Percentiles rank a stretch among this genome's conserved stretches.
These are phyloP conservation scores for Pelmatolapia mariae DNA, from an alignment of 2,113 vertebrate genomes.

Conservation along the genomic window DNA sequence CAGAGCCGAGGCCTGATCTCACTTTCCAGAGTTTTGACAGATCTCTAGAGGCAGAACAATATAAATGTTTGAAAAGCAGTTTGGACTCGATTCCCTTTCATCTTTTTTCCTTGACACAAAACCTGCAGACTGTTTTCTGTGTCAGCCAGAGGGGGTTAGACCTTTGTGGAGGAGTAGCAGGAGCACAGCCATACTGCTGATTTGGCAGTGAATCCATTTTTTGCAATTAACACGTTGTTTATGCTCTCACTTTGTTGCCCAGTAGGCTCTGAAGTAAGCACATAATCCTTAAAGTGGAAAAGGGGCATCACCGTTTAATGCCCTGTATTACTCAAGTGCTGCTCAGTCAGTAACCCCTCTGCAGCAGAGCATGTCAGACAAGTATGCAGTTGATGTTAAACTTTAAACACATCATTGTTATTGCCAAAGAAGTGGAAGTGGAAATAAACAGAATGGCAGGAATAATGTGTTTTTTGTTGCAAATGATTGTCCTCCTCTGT, in stretches of 20 bases:
- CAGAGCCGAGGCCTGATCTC: conserved; percentile 33
- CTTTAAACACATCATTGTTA: not conserved
- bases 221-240: conserved; percentile 64
- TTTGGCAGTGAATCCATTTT: conserved; percentile 48
- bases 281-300: conserved; percentile 61
- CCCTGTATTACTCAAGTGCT: conserved; percentile 43
- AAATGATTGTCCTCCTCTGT: not conserved
- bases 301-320: conserved; percentile 50
- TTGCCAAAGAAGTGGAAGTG: not conserved
- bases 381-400: not conserved
- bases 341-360: conserved; percentile 37
- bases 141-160: conserved; percentile 36
- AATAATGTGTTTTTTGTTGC: not conserved
- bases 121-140: conserved; percentile 38
- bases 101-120: conserved; percentile 46
- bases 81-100: conserved; percentile 51
- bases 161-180: conserved; percentile 23
- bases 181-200: conserved; percentile 21
- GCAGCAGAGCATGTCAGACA: conserved; percentile 24
- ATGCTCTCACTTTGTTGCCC: conserved; percentile 39
- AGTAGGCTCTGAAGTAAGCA: conserved; percentile 49
- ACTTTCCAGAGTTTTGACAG: conserved; percentile 46
- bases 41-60: conserved; percentile 46
- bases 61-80: conserved; percentile 55
- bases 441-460: not conserved